Percentiles rank a stretch among this genome's conserved stretches.
Evolutionary conservation across 1,140 invertebrate species (phyloP).

Genomic region (Papilio dardanus): DNA sequence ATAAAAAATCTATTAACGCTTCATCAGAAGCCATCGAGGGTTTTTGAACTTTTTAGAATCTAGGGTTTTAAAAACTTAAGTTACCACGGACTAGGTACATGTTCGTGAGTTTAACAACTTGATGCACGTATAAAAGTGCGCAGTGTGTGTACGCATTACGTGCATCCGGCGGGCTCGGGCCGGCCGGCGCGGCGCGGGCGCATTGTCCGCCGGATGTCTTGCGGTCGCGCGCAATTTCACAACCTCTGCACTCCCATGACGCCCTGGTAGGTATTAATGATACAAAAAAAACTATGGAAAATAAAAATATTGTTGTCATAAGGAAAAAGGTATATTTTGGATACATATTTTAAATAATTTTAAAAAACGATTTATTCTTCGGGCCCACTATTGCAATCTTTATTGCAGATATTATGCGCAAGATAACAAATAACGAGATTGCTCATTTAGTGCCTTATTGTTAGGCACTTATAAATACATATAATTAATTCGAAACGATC

Average conservation of each 20-base stretch:
- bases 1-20: neutral
- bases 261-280: slow-evolving; percentile 43
- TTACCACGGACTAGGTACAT: slow-evolving; percentile 17
- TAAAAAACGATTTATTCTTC: neutral
- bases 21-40: neutral
- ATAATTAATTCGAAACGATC: slow-evolving; percentile 26
- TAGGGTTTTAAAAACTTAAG: neutral
- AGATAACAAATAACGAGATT: slow-evolving; percentile 6
- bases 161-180: slow-evolving; percentile 74
- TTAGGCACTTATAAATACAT: slow-evolving; percentile 18
- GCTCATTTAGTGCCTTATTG: slow-evolving; percentile 18
- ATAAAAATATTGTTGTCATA: neutral
- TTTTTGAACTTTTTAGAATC: neutral
- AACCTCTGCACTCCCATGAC: slow-evolving; percentile 64
- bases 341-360: neutral
- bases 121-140: slow-evolving; percentile 59
- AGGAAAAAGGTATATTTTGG: too few relatives aligned
- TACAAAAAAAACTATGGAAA: slow-evolving; percentile 13
- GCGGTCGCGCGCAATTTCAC: slow-evolving; percentile 80
- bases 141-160: slow-evolving; percentile 68
- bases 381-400: neutral
- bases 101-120: slow-evolving; percentile 45
- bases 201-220: slow-evolving; percentile 80
- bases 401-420: neutral
- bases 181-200: slow-evolving; percentile 63